These are phyloP conservation scores for human (Homo sapiens) DNA, from an alignment of 2,113 vertebrate genomes.

Conservation along the genomic window GRCh38 chr17:69717001-69717500, in stretches of 20 bases:
- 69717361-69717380: not conserved
- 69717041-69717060: not conserved
- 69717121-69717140: not conserved
- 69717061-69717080: rapidly evolving
- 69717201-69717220: not conserved
- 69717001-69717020: not conserved
- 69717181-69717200: not conserved
- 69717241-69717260: not conserved
- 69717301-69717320: not conserved
- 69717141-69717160: not conserved
- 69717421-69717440: not conserved
- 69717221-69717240: rapidly evolving
- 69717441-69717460: not conserved
- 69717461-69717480: not conserved
- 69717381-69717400: not conserved
- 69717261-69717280: not conserved
- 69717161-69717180: not conserved
- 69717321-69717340: not conserved
- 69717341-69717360: not conserved
- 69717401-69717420: not conserved
- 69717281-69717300: not conserved
- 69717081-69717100: not conserved
- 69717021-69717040: not conserved
- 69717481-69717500: not conserved
- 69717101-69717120: not conserved